Evolutionary conservation across 2,797 vertebrate species (phyloP).

Genomic region (Antennarius maculatus): DNA sequence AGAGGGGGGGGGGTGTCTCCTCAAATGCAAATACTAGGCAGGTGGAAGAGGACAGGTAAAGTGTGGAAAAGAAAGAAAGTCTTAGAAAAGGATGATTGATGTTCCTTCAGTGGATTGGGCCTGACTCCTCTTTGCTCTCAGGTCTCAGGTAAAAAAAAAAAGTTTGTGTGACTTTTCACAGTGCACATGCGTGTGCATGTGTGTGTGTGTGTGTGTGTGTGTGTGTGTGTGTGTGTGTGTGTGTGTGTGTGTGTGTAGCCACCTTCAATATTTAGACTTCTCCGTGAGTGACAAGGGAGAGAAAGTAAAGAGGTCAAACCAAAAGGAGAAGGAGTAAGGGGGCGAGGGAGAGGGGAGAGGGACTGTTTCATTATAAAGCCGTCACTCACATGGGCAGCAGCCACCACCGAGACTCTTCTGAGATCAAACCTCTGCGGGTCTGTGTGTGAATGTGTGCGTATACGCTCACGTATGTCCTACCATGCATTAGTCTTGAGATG

Average conservation of each 20-base stretch:
- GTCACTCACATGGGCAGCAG: constrained; percentile 67
- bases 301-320: constrained; percentile 65
- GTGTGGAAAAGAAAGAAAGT: constrained; percentile 52
- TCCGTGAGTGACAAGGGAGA: constrained; percentile 42
- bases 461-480: constrained; percentile 35
- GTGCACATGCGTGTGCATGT: constrained; percentile 18
- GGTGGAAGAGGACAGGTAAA: constrained; percentile 64
- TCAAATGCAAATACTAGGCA: constrained; percentile 72
- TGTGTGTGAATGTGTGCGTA: constrained; percentile 24
- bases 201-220: constrained; percentile 28
- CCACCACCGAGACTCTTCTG: constrained; percentile 57
- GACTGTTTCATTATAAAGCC: constrained; percentile 75
- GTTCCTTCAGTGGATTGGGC: constrained; percentile 63
- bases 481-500: constrained; percentile 40
- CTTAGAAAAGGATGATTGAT: constrained; percentile 74
- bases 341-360: constrained; percentile 50
- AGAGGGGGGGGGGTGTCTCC: constrained; percentile 55
- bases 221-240: constrained; percentile 10
- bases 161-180: constrained; percentile 58
- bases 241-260: constrained; percentile 18
- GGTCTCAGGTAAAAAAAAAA: constrained; percentile 56
- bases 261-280: constrained; percentile 52
- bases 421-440: constrained; percentile 40
- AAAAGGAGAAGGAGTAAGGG: constrained; percentile 43
- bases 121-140: constrained; percentile 59